These are phyloP conservation scores for Proisotoma minuta DNA, from an alignment of 2,888 invertebrate species.

Conservation along the genomic window DNA sequence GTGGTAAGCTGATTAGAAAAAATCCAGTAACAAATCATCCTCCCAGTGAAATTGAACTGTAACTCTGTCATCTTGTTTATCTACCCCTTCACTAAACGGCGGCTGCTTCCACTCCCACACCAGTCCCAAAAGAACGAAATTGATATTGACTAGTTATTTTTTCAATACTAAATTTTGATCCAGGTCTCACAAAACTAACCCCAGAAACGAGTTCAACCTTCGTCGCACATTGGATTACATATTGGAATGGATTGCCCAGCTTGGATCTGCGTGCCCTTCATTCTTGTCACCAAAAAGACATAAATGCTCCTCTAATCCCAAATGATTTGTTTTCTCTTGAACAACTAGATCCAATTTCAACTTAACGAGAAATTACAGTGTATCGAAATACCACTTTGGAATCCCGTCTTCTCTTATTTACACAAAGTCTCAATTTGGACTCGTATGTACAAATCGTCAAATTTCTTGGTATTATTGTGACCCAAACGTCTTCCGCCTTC, in stretches of 20 bases:
- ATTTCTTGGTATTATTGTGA: too few species aligned
- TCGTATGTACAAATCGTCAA: too few species aligned
- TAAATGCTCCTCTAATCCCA: background rate
- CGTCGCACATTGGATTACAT: background rate
- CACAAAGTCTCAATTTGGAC: background rate
- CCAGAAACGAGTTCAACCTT: background rate
- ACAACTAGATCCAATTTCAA: slow-evolving; percentile 4
- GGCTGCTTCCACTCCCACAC: background rate
- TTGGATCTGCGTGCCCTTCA: background rate
- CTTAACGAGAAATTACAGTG: slow-evolving; percentile 1
- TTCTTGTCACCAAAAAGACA: slow-evolving; percentile 3
- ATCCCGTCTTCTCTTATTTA: background rate
- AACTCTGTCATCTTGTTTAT: background rate
- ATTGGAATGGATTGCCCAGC: background rate
- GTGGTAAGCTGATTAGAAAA: background rate
- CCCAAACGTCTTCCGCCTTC: too few species aligned
- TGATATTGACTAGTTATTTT: slow-evolving; percentile 1
- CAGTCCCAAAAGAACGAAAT: background rate
- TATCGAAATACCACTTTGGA: background rate
- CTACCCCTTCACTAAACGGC: background rate
- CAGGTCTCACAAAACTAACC: background rate
- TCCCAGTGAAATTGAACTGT: background rate
- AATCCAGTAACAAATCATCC: slow-evolving; percentile 1
- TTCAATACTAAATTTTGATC: background rate
- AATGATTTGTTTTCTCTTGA: slow-evolving; percentile 1